These are phyloP conservation scores for Agrypnia vestita DNA, from an alignment of 1,140 invertebrate genomes.

Conservation along the genomic window DNA sequence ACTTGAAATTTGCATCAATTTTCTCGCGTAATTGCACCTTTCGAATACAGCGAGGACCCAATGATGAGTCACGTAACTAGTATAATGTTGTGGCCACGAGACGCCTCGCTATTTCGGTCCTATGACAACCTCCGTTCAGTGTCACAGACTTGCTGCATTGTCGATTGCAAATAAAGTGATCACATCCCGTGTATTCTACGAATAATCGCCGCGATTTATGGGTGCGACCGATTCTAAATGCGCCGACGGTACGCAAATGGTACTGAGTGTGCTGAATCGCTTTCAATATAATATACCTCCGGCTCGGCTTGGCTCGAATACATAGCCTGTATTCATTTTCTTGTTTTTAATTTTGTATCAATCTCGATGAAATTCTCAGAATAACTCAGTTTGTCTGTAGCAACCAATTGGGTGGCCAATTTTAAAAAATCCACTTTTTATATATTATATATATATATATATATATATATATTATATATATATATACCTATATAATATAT, in stretches of 20 bases:
- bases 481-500: no score
- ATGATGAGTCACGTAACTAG: no score
- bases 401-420: no score
- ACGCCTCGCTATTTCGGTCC: constrained; percentile 7
- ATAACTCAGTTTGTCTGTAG: no score
- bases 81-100: no score
- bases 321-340: neutral
- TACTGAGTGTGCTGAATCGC: neutral
- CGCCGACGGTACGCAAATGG: neutral
- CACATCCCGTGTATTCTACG: constrained; percentile 29
- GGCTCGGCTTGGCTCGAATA: neutral
- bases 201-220: constrained; percentile 14
- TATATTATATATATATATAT: no score
- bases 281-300: constrained; percentile 4
- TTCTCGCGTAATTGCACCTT: no score
- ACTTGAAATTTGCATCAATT: neutral
- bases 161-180: constrained; percentile 37
- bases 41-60: no score
- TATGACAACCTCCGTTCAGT: constrained; percentile 18
- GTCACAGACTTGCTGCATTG: constrained; percentile 26
- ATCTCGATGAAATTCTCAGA: no score
- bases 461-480: no score
- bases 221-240: constrained; percentile 11
- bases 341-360: no score
- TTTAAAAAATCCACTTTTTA: no score